A percentile compares a stretch with the other conserved stretches of the same genome.
Conservation (phyloP, 2,113 vertebrate genomes). For the Phodopus roborovskii region DNA sequence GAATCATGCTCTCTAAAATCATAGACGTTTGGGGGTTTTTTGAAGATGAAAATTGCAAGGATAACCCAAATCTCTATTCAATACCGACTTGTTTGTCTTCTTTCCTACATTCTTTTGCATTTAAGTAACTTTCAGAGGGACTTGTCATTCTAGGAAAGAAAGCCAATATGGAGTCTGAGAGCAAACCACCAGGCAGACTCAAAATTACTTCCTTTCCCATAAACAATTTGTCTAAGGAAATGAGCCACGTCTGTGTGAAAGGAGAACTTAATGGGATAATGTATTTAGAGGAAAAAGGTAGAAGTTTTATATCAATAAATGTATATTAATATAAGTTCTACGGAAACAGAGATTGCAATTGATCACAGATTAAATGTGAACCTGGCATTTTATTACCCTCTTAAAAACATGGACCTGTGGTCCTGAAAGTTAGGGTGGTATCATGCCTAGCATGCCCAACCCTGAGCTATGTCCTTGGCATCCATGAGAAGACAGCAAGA, state of each 20-base stretch:
- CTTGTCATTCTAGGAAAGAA: not conserved
- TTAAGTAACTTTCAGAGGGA: conserved; percentile 59
- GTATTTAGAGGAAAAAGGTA: conserved; percentile 29
- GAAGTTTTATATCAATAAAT: conserved; percentile 20
- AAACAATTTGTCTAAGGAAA: conserved; percentile 22
- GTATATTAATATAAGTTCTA: conserved; percentile 10
- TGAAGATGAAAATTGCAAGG: conserved; percentile 9
- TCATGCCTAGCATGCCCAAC: not conserved
- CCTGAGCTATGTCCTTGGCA: not conserved
- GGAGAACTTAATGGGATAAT: not conserved
- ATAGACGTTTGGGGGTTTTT: conserved; percentile 27
- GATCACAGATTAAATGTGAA: conserved; percentile 13
- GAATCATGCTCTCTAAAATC: not conserved
- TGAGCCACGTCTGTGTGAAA: not conserved
- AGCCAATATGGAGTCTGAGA: conserved; percentile 3
- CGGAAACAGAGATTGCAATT: not conserved
- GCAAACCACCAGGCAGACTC: not conserved
- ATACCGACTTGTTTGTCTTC: conserved; percentile 40
- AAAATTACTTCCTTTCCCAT: conserved; percentile 27
- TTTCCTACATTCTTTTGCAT: not conserved
- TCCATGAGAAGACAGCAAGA: not conserved
- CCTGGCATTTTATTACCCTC: not conserved
- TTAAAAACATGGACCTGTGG: not conserved
- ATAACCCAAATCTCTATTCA: conserved; percentile 59
- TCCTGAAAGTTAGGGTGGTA: not conserved